A percentile compares a stretch with the other conserved stretches of the same genome.
Evolutionary conservation across 2,797 vertebrate species (phyloP).

Genomic region (Anguilla pacifica): DNA sequence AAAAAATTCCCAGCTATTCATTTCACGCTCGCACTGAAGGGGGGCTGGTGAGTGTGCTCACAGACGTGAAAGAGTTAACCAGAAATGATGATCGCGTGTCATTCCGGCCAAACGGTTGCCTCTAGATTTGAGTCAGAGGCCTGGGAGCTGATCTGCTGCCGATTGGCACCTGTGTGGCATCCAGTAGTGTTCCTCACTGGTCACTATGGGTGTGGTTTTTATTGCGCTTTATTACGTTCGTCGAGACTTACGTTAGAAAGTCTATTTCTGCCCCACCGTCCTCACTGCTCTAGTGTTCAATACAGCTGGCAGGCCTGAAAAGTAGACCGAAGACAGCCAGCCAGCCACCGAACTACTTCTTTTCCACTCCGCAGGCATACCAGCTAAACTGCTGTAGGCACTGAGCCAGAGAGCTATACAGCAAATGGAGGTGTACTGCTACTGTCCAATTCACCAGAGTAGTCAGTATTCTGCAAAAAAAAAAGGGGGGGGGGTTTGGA

Average conservation of each 20-base stretch:
- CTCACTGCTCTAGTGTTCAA: background rate
- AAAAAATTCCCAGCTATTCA: slow-evolving; percentile 74
- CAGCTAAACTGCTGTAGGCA: background rate
- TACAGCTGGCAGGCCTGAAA: background rate
- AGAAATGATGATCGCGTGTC: slow-evolving; percentile 51
- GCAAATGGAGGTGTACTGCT: background rate
- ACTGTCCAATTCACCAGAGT: background rate
- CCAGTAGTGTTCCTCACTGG: background rate
- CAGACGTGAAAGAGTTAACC: slow-evolving; percentile 60
- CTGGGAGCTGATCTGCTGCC: slow-evolving; percentile 54
- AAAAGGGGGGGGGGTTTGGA: background rate
- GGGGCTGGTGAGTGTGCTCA: slow-evolving; percentile 48
- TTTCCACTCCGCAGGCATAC: background rate
- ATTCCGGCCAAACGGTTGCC: slow-evolving; percentile 56
- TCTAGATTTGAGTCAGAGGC: slow-evolving; percentile 66
- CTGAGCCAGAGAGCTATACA: background rate
- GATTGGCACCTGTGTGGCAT: slow-evolving; percentile 19
- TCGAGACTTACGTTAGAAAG: background rate
- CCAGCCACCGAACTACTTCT: background rate
- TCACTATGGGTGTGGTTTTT: background rate
- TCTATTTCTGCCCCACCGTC: background rate
- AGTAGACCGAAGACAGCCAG: background rate
- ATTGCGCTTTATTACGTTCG: background rate
- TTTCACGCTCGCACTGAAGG: slow-evolving; percentile 67
- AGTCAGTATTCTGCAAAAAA: background rate